Conservation (phyloP, 2,888 invertebrate genomes). For the Rotaria sp. region DNA sequence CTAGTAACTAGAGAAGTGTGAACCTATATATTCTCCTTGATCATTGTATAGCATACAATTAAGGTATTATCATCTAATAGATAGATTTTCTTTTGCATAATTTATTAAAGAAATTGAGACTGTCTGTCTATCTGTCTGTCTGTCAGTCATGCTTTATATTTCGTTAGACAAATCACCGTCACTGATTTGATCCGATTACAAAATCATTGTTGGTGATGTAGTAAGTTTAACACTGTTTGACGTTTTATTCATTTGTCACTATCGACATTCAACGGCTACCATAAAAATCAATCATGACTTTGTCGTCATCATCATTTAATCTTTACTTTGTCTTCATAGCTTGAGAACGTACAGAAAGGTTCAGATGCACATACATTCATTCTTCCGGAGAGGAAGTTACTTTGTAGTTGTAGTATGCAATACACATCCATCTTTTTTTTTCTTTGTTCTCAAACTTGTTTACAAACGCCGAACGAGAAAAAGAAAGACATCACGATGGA, state of each 20-base stretch:
- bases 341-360: background rate
- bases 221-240: background rate
- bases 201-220: background rate
- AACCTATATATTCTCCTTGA: background rate
- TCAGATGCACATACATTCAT: background rate
- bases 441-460: conserved; percentile 1
- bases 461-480: background rate
- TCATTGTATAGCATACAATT: background rate
- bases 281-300: background rate
- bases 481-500: background rate
- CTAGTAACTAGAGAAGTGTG: background rate
- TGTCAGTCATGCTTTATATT: background rate
- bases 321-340: background rate
- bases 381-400: conserved; percentile 22
- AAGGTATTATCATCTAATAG: background rate
- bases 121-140: background rate
- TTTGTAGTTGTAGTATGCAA: background rate
- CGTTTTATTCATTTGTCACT: conserved; percentile 15
- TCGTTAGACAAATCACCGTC: background rate
- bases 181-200: background rate
- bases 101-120: background rate
- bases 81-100: background rate
- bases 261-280: background rate
- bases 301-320: background rate
- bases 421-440: background rate